Evolutionary conservation across 2,113 vertebrate species (phyloP), one percentile per base, ranked within the genome.

Genomic region (Empidonax alnorum): DNA sequence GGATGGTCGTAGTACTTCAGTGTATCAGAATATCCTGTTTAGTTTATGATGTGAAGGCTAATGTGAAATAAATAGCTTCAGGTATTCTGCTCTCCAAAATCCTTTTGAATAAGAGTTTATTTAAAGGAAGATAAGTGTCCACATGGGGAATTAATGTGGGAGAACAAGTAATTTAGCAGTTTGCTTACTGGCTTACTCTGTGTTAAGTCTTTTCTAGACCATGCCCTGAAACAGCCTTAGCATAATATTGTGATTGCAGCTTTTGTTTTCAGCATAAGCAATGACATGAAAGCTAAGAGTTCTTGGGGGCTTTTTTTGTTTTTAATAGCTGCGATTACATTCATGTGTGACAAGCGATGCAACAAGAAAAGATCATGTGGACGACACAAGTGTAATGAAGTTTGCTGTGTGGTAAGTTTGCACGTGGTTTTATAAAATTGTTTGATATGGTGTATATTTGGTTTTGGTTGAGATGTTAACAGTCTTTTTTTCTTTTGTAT

Each of bases 351-450:
- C 97, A 99, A 97, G 84, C 98, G 99, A 80, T 99, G 99, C 97
- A 99, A 97, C 97, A 99, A 99, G 98, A 99, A 99, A 66, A 98
- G 99, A 69, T 98, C 98, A 9, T 99, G 99, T 93, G 99, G 99
- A 56, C 98, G 99, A 61, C 99, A 99, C 97, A 99, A 99, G 93
- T 99, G 99, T 96, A 98, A 98, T 63, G 99, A 99, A 97, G 97
- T 99, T 89, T 99, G 99, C 91, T 99, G 99, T 97, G 99, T 99
- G 98, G 99, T 99, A 96, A 98, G 99, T 97, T 82, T 53, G 63
- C 8, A 0, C 46, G 8, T 61, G 25, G 5, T 72, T 90, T 66
- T 44, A 27, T 33, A 16, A n/a, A 67, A 35, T 19, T 65, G 3
- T 59, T 72, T 14, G 2, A 58, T 82, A 24, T 56, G 24, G 47